A percentile compares a stretch with the other conserved stretches of the same genome.
These are phyloP conservation scores for Lagopus muta DNA, from an alignment of 2,113 vertebrate species.

Conservation along the genomic window DNA sequence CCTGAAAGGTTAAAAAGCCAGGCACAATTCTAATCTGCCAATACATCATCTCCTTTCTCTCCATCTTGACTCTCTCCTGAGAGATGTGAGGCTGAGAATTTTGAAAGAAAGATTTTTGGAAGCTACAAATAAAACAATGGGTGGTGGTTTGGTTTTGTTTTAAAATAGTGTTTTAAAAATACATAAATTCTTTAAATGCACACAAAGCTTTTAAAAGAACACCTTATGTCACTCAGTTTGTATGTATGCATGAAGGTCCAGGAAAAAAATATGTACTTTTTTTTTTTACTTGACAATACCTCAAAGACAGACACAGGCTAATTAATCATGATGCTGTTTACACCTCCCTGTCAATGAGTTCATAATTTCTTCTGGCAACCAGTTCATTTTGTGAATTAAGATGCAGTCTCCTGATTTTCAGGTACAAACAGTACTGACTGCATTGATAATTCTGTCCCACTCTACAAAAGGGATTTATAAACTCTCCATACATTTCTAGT, in stretches of 20 bases:
- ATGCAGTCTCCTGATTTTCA: not conserved
- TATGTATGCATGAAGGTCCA: not conserved
- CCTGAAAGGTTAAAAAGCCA: not conserved
- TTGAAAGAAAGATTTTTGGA: not conserved
- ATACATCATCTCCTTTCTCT: not conserved
- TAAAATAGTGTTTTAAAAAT: not conserved
- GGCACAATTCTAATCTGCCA: not conserved
- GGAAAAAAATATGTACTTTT: not conserved
- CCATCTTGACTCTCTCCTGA: not conserved
- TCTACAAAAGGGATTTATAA: not conserved
- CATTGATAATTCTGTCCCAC: not conserved
- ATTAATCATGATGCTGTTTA: not conserved
- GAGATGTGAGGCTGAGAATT: not conserved
- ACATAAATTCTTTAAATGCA: not conserved
- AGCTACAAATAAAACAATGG: not conserved
- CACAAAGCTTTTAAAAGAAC: not conserved
- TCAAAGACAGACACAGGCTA: not conserved
- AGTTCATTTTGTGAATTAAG: not conserved
- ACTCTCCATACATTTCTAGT: not conserved
- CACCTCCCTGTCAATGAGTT: not conserved
- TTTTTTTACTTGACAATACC: not conserved
- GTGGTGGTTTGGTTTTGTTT: too few species aligned
- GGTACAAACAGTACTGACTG: not conserved
- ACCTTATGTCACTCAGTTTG: fast-evolving
- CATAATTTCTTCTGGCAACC: not conserved